Evolutionary conservation across 2,113 vertebrate species (phyloP).

Genomic region (Ploceus nigricollis): DNA sequence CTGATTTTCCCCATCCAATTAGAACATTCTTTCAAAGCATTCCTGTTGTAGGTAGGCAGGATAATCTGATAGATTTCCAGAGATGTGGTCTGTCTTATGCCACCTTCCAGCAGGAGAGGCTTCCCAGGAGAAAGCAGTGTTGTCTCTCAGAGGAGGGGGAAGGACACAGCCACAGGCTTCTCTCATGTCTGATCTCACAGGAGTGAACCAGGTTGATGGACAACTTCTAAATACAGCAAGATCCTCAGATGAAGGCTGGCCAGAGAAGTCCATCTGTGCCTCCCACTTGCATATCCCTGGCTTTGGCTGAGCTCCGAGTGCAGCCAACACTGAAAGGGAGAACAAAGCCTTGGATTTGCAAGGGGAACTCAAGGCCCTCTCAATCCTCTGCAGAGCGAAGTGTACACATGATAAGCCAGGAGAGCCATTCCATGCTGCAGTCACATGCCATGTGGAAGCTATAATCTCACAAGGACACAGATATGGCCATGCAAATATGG

Average conservation of each 20-base stretch:
- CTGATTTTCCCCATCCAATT: not conserved
- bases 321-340: not conserved
- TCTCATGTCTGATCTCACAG: not conserved
- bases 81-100: not conserved
- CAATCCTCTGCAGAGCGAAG: not conserved
- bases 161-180: not conserved
- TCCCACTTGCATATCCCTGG: not conserved
- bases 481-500: slow-evolving; percentile 7
- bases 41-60: not conserved
- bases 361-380: not conserved
- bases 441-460: slow-evolving; percentile 3
- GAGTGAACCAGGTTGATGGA: not conserved
- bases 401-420: not conserved
- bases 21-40: not conserved
- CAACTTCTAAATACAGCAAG: not conserved
- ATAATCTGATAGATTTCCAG: not conserved
- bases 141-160: not conserved
- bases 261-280: not conserved
- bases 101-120: not conserved
- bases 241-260: not conserved
- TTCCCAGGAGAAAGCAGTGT: not conserved
- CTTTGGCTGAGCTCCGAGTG: not conserved
- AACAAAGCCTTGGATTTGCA: not conserved
- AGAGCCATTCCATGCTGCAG: not conserved
- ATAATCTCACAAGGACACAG: slow-evolving; percentile 43